These are phyloP conservation scores for Bombus vancouverensis DNA, from an alignment of 1,140 invertebrate genomes.

Conservation along the genomic window DNA sequence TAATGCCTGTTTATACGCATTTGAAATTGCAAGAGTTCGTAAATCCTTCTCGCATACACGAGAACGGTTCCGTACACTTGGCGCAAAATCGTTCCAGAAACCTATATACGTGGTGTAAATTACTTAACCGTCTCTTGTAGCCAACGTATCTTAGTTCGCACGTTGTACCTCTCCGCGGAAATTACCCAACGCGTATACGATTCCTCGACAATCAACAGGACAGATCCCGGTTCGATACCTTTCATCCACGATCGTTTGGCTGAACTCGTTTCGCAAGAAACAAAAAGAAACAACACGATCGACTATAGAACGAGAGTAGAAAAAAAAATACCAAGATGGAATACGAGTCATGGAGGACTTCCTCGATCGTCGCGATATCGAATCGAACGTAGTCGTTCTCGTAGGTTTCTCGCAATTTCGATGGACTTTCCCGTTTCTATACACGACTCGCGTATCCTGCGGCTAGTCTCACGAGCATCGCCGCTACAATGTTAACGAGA, in stretches of 20 bases:
- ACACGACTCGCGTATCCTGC: background rate
- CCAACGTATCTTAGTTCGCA: background rate
- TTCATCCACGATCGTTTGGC: background rate
- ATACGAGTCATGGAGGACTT: background rate
- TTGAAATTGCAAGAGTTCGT: background rate
- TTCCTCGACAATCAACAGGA: background rate
- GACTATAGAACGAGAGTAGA: too few relatives aligned
- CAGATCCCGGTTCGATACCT: background rate
- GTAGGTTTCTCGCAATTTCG: background rate
- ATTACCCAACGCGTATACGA: background rate
- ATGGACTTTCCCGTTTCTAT: background rate
- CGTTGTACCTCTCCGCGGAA: too few relatives aligned
- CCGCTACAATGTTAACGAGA: conserved; percentile 34
- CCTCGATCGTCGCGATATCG: background rate
- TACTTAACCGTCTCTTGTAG: background rate
- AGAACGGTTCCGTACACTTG: too few relatives aligned
- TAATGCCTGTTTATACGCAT: background rate
- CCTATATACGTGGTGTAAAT: background rate
- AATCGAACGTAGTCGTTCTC: background rate
- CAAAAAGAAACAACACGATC: background rate
- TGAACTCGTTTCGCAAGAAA: background rate
- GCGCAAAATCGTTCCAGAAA: background rate
- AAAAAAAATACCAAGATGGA: background rate
- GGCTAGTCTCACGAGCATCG: background rate
- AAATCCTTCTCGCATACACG: background rate